Conservation (phyloP, 2,797 vertebrate genomes). For the Fistularia tabacaria region DNA sequence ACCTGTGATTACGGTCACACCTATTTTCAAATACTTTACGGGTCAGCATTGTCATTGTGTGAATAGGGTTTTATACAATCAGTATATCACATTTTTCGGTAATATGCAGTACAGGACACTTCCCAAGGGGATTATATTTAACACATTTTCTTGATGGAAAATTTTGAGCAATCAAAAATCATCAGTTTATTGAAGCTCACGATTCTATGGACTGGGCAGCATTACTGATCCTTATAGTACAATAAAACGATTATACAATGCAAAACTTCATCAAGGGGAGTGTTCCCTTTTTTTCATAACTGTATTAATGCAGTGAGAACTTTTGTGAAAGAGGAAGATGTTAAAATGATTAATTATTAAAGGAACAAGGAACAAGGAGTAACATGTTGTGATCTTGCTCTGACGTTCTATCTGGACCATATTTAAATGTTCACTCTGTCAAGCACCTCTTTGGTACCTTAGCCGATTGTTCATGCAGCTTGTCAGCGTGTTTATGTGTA, state of each 20-base stretch:
- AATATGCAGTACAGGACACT: too few species aligned
- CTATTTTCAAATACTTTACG: too few species aligned
- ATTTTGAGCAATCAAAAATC: too few species aligned
- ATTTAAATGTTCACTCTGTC: constrained; percentile 73
- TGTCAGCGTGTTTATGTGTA: constrained; percentile 16
- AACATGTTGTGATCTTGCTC: constrained; percentile 64
- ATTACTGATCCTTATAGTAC: constrained; percentile 39
- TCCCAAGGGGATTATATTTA: too few species aligned
- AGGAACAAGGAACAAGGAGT: constrained; percentile 59
- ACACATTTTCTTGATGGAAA: too few species aligned
- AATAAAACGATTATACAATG: constrained; percentile 45
- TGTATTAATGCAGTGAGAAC: constrained; percentile 61
- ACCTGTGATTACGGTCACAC: too few species aligned
- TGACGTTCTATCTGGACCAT: constrained; percentile 53
- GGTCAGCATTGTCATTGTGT: too few species aligned
- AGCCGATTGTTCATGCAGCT: constrained; percentile 35
- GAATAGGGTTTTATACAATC: too few species aligned
- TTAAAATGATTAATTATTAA: constrained; percentile 80
- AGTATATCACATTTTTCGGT: too few species aligned
- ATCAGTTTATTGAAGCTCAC: too few species aligned
- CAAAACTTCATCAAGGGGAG: constrained; percentile 49
- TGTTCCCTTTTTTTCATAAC: constrained; percentile 36
- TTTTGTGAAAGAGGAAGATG: constrained; percentile 60
- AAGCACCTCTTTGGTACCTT: constrained; percentile 38
- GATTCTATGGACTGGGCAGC: background rate